Evolutionary conservation across 2,888 invertebrate genomes (phyloP), one percentile per base, ranked within the genome.

Genomic region (Melinopterus prodromus): DNA sequence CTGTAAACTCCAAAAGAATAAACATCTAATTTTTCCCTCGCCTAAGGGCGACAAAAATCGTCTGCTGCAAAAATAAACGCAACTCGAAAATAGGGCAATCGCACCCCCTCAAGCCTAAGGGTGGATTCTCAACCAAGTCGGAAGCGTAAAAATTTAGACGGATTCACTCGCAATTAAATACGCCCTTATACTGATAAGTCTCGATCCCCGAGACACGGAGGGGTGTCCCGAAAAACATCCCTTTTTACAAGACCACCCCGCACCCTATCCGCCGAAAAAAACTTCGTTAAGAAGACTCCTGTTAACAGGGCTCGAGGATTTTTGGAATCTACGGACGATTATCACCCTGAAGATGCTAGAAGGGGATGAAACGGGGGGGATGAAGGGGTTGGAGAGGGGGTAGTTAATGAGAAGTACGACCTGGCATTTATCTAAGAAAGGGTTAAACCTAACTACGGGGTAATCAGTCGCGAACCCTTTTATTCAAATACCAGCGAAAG

Each of bases 361-460:
- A 12, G 53, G 53, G 53, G 26, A 26, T 26, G 3, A 26, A 26
- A 26, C 26, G 1, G 26, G 26, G 26, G 26, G 26, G 1, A 2
- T 1, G 26, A 26, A 3, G 53, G 7, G 5, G 53, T 53, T 6
- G 53, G n/a, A n/a, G n/a, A n/a, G n/a, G 53, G 12, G 12, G 9
- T 12, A 53, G 9, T 53, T 88, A 88, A 88, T 88, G 88, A 89
- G 88, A 86, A 87, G 86, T 84, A 53, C 53, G 53, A 53, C 53
- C 87, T 88, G 88, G 88, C 88, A 89, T 89, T 89, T 89, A 89
- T 89, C 89, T 89, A 88, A 53, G 86, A 86, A 87, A 87, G 88
- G 88, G 88, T 87, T 88, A 87, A 87, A 86, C 87, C 84, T 86
- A 88, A 87, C 86, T 87, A 87, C 86, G 86, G 85, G 85, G 85